Evolutionary conservation across 2,113 vertebrate species (phyloP).

Genomic region (Cavia porcellus): DNA sequence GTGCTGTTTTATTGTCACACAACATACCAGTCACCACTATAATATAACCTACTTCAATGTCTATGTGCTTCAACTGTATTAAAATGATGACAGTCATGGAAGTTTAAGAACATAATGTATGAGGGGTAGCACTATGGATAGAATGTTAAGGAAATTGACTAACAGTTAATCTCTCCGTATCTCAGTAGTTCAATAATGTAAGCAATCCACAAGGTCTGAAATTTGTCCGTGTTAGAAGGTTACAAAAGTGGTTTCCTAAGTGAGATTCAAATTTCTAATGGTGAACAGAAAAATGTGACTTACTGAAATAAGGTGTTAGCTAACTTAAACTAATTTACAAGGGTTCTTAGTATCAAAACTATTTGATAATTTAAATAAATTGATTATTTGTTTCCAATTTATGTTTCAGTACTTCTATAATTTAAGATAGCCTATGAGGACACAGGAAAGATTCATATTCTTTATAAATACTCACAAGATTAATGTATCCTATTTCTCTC

Average conservation of each 20-base stretch:
- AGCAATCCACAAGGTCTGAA: not conserved
- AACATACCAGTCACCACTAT: not conserved
- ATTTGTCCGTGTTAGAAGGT: not conserved
- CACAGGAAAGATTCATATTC: not conserved
- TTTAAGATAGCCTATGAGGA: not conserved
- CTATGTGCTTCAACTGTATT: not conserved
- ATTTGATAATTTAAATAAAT: not conserved
- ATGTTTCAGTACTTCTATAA: not conserved
- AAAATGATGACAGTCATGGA: not conserved
- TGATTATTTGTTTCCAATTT: not conserved
- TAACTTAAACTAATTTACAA: not conserved
- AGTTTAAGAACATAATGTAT: not conserved
- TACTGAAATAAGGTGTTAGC: not conserved
- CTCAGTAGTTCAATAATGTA: not conserved
- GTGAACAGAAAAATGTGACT: not conserved
- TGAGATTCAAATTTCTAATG: not conserved
- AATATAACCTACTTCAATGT: not conserved
- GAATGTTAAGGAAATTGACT: not conserved
- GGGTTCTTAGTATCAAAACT: not conserved
- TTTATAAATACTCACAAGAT: not conserved
- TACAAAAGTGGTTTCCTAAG: not conserved
- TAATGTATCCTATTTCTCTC: not conserved
- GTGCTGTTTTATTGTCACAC: not conserved
- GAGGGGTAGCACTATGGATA: not conserved
- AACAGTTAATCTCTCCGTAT: not conserved